Conservation (phyloP, 1,140 invertebrate species). For the Ips nitidus region DNA sequence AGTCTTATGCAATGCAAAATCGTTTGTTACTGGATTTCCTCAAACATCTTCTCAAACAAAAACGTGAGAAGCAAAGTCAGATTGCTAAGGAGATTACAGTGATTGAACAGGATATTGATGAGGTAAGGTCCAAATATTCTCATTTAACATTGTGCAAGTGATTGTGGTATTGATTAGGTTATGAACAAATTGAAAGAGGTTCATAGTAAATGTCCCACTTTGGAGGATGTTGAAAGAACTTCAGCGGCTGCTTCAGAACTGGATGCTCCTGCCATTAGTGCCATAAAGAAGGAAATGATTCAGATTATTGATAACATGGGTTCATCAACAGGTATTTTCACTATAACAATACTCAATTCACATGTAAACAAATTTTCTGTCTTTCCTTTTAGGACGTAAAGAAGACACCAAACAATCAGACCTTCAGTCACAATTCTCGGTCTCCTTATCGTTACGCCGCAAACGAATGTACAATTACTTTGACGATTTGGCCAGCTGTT, state of each 20-base stretch:
- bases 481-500: conserved; percentile 87
- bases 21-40: conserved; percentile 84
- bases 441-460: conserved; percentile 62
- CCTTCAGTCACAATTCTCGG: conserved; percentile 21
- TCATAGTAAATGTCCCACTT: conserved; percentile 56
- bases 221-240: conserved; percentile 53
- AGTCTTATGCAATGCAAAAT: conserved; percentile 76
- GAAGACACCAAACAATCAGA: conserved; percentile 30
- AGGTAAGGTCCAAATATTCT: conserved; percentile 54
- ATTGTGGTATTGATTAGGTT: conserved; percentile 50
- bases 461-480: conserved; percentile 84
- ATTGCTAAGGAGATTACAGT: conserved; percentile 72
- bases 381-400: conserved; percentile 37
- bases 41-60: conserved; percentile 72
- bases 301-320: conserved; percentile 60
- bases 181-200: conserved; percentile 70
- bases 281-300: conserved; percentile 62
- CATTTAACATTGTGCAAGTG: not conserved
- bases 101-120: conserved; percentile 77
- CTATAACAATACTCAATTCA: not conserved
- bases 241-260: conserved; percentile 47
- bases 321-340: conserved; percentile 34
- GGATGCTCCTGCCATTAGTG: conserved; percentile 52
- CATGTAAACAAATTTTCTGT: not conserved
- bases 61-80: conserved; percentile 70